phyloP scores from a whole-genome alignment of 1,140 invertebrate genomes.

The Saxidomus purpurata region DNA sequence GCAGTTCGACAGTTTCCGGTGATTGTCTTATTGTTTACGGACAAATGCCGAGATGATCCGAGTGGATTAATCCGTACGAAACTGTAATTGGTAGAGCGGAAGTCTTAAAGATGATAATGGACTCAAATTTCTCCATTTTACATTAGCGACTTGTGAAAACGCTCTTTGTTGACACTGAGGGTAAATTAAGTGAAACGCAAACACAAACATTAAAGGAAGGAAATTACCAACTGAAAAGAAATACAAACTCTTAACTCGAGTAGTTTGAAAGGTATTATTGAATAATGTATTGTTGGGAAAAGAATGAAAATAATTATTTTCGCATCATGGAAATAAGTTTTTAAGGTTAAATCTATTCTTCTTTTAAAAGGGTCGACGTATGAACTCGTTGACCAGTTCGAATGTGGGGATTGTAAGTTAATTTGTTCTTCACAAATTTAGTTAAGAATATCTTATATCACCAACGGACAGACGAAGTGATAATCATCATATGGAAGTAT shows the following conservation, averaged over 20 bases:
- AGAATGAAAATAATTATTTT: too few relatives aligned
- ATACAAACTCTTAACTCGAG: background rate
- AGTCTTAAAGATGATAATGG: background rate
- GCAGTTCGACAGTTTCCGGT: too few relatives aligned
- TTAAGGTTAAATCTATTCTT: too few relatives aligned
- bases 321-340: too few relatives aligned
- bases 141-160: conserved; percentile 1
- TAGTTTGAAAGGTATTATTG: background rate
- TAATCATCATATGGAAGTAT: too few relatives aligned
- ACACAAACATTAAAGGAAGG: background rate
- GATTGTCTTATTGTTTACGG: background rate
- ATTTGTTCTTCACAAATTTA: too few relatives aligned
- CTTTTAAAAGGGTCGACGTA: too few relatives aligned
- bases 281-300: too few relatives aligned
- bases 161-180: background rate
- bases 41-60: background rate
- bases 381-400: too few relatives aligned
- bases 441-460: too few relatives aligned
- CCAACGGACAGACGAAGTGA: too few relatives aligned
- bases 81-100: background rate
- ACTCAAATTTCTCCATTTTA: background rate
- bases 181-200: background rate
- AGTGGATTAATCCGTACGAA: background rate
- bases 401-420: too few relatives aligned
- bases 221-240: background rate